These are phyloP conservation scores for Drosophila tripunctata DNA, from an alignment of 2,888 invertebrate genomes.

Conservation along the genomic window DNA sequence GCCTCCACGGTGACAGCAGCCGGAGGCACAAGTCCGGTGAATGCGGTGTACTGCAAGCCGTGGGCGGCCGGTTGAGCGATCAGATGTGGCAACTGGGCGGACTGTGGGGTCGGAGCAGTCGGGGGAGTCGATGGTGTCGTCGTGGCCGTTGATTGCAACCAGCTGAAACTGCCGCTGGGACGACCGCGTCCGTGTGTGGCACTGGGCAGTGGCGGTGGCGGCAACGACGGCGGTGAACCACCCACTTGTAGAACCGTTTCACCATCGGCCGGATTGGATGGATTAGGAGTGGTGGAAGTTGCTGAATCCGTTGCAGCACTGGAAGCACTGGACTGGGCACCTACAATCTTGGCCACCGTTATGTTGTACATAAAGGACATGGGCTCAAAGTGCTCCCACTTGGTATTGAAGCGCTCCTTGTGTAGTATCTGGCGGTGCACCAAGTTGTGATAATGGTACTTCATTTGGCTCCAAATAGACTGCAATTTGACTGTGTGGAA, in stretches of 20 bases:
- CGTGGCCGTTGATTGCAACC: slow-evolving; percentile 63
- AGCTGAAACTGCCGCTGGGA: slow-evolving; percentile 81
- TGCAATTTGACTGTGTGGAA: slow-evolving; percentile 75
- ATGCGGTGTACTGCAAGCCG: slow-evolving; percentile 69
- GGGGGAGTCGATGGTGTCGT: slow-evolving; percentile 28
- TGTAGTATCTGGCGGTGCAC: slow-evolving; percentile 81
- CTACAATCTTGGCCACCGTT: slow-evolving; percentile 81
- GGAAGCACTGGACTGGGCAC: slow-evolving; percentile 57
- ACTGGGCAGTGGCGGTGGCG: slow-evolving; percentile 47
- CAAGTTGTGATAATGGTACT: slow-evolving; percentile 81
- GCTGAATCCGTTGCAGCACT: not conserved
- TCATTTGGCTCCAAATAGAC: slow-evolving; percentile 83
- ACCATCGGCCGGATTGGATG: too few species aligned
- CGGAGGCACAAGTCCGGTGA: slow-evolving; percentile 81
- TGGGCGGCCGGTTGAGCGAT: slow-evolving; percentile 39
- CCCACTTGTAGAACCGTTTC: slow-evolving; percentile 13
- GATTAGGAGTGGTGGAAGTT: too few species aligned
- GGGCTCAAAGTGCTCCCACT: slow-evolving; percentile 82
- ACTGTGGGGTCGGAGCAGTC: slow-evolving; percentile 11
- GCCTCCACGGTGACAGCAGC: slow-evolving; percentile 78
- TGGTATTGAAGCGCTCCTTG: slow-evolving; percentile 82
- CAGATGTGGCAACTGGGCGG: slow-evolving; percentile 62
- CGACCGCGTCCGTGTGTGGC: slow-evolving; percentile 78
- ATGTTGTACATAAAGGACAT: slow-evolving; percentile 83
- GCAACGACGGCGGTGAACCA: slow-evolving; percentile 32